Evolutionary conservation across 2,888 invertebrate genomes (phyloP), one percentile per base, ranked within the genome.

Genomic region (Athalia rosae): DNA sequence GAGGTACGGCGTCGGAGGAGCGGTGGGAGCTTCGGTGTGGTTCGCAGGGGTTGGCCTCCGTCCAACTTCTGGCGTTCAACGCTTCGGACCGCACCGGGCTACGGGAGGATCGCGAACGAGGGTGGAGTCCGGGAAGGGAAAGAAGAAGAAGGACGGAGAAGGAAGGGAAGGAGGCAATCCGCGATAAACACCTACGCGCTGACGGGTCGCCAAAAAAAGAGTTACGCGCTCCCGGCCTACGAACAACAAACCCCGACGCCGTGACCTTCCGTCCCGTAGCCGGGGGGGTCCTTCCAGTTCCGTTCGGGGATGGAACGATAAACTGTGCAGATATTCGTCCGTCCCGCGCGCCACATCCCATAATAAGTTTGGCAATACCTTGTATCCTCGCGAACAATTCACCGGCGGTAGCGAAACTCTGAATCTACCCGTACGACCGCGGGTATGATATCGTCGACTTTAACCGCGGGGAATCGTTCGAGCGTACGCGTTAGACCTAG

Each of bases 1-100:
- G 80, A 78, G 80, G 79, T 80, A 78, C 80, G 80, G 82, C 79
- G 79, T 28, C 28, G 77, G 80, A 76, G 76, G 71, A 73, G 78
- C 78, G 77, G 79, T 58, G 58, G 71, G 28, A 28, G 28, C 28
- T 28, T 28, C 28, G 28, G 28, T n/a, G n/a, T 13, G 56, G 69
- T 53, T 53, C 45, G 69, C 69, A 43, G 69, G 71, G 71, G 56
- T 71, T 71, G 71, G 71, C 71, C 45, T 9, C 11, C 71, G 71
- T 71, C 71, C 71, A 71, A 71, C 56, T 71, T 71, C 71, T 58
- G 71, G 15, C 71, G 71, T 71, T 71, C 71, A 71, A 71, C 71
- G 71, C 13, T 64, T 45, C 71, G 58, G 71, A 71, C 58, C 28
- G 28, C 28, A 28, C 28, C 28, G 28, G 28, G 71, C 58, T 45